Percentiles rank a stretch among this genome's conserved stretches.
phyloP scores from a whole-genome alignment of 1,140 invertebrate species.

The Carposina sasakii region DNA sequence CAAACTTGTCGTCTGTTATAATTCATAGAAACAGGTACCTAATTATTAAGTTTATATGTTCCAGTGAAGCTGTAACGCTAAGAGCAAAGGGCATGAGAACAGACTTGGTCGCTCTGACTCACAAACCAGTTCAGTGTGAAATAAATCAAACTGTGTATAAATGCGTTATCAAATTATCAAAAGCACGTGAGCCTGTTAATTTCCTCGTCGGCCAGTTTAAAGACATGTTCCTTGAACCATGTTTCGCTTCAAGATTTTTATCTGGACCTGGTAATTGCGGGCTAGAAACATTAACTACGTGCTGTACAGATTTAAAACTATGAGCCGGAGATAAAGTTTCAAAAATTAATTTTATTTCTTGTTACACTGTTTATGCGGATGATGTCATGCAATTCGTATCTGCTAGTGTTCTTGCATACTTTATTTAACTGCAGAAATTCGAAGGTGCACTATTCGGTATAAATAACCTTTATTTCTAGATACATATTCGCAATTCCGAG shows the following conservation, averaged over 20 bases:
- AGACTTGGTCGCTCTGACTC: conserved; percentile 33
- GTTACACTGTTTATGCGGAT: too few relatives aligned
- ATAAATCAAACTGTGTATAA: conserved; percentile 56
- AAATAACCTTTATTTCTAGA: too few relatives aligned
- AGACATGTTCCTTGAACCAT: conserved; percentile 64
- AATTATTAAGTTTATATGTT: too few relatives aligned
- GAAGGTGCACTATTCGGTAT: too few relatives aligned
- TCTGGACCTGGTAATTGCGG: conserved; percentile 54
- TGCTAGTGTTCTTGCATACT: too few relatives aligned
- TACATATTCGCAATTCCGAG: too few relatives aligned
- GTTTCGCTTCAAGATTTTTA: conserved; percentile 44
- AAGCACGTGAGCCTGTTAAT: conserved; percentile 67
- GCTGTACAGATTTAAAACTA: conserved; percentile 31
- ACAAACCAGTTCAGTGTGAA: conserved; percentile 43
- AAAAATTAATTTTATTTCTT: too few relatives aligned
- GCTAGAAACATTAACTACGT: conserved; percentile 59
- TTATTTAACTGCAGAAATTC: too few relatives aligned
- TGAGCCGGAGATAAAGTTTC: conserved; percentile 22
- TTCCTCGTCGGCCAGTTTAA: conserved; percentile 62
- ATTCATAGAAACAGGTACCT: too few relatives aligned
- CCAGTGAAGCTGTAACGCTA: too few relatives aligned
- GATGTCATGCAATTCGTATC: too few relatives aligned
- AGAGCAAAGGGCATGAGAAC: conserved; percentile 57
- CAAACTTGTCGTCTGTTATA: too few relatives aligned
- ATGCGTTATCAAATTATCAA: conserved; percentile 71